Percentiles rank a stretch among this genome's conserved stretches.
These are phyloP conservation scores for Menidia menidia DNA, from an alignment of 2,797 vertebrate species.

Conservation along the genomic window DNA sequence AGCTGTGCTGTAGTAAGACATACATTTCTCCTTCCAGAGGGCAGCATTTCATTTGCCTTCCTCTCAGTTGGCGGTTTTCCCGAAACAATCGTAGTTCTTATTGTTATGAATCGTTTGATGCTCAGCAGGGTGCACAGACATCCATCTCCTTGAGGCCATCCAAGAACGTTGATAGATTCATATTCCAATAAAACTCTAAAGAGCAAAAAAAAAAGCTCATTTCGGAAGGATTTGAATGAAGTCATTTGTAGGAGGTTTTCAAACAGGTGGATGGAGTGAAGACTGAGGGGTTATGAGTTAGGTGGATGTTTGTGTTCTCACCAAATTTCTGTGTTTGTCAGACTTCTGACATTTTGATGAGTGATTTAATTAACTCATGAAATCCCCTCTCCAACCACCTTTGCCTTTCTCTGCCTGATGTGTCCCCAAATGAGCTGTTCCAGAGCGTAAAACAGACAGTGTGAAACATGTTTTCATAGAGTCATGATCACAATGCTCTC, in stretches of 20 bases:
- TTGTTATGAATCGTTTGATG: background rate
- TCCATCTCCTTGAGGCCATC: conserved; percentile 8
- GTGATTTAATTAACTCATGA: conserved; percentile 40
- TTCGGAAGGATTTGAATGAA: conserved; percentile 12
- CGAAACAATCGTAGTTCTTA: conserved; percentile 33
- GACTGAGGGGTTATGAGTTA: background rate
- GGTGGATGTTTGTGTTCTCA: conserved; percentile 1
- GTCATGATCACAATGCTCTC: conserved; percentile 15
- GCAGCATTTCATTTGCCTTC: conserved; percentile 32
- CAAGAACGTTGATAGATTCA: conserved; percentile 11
- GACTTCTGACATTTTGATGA: conserved; percentile 45
- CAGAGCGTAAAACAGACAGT: conserved; percentile 23
- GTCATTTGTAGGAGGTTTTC: conserved; percentile 6
- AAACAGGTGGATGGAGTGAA: conserved; percentile 2
- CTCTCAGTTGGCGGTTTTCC: conserved; percentile 27
- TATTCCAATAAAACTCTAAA: conserved; percentile 10
- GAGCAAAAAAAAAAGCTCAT: background rate
- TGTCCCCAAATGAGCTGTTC: conserved; percentile 23
- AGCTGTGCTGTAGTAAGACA: conserved; percentile 6
- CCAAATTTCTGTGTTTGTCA: conserved; percentile 16
- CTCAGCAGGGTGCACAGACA: conserved; percentile 7
- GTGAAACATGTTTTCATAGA: conserved; percentile 36
- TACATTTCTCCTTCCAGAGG: conserved; percentile 24
- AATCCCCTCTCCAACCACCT: conserved; percentile 12
- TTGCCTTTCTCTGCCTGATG: background rate